phyloP scores from a whole-genome alignment of 2,113 vertebrate species.

The Myotis brandtii region DNA sequence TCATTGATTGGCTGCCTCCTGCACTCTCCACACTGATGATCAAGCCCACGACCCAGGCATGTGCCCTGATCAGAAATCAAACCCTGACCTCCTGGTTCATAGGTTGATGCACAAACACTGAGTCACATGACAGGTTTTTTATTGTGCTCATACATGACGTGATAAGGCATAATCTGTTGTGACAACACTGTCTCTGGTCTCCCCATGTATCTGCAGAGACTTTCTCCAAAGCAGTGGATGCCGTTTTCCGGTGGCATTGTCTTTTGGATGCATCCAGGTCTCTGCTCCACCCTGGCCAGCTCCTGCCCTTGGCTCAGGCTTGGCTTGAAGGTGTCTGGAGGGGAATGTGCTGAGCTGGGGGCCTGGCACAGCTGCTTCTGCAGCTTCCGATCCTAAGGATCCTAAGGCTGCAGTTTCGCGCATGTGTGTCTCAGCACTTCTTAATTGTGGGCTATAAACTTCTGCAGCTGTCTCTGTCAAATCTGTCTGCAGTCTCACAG shows the following conservation, averaged over 20 bases:
- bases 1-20: too few species aligned
- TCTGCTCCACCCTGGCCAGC: background rate
- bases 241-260: background rate
- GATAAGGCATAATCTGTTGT: background rate
- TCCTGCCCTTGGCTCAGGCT: background rate
- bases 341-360: conserved; percentile 60
- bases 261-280: background rate
- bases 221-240: background rate
- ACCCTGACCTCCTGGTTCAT: too few species aligned
- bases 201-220: background rate
- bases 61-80: too few species aligned
- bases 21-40: too few species aligned
- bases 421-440: conserved; percentile 43
- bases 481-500: background rate
- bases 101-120: too few species aligned
- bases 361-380: background rate
- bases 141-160: background rate
- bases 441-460: conserved; percentile 54
- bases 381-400: conserved; percentile 1
- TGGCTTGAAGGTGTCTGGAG: background rate
- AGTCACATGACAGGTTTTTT: too few species aligned
- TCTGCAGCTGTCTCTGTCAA: conserved; percentile 50
- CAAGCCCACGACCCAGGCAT: too few species aligned
- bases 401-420: background rate
- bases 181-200: background rate